Evolutionary conservation across 2,888 invertebrate species (phyloP), one percentile per base, ranked within the genome.

Genomic region (Norana najaformis): DNA sequence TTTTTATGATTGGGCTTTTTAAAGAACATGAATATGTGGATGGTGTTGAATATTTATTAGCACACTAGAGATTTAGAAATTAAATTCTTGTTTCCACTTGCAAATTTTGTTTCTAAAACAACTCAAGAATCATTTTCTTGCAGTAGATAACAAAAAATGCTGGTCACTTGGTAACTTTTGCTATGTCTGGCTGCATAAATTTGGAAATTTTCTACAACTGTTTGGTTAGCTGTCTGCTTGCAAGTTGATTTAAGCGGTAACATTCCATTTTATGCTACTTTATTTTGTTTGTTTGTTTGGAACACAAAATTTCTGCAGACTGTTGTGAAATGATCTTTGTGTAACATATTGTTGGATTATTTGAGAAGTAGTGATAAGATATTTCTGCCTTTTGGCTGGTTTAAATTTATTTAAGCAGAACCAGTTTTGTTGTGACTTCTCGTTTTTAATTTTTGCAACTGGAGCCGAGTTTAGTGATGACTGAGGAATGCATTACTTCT

Each of bases 261-360:
- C 69, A 69, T 69, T 69, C 69, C 69, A 69, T 8, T 69, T 69
- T 69, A 69, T 69, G 69, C n/a, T 69, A n/a, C n/a, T 69, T 47
- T n/a, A n/a, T n/a, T n/a, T n/a, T n/a, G n/a, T 69, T 69, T 69
- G 69, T 69, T 69, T 69, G 53, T 53, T 53, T 53, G 4, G 11
- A 13, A 69, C 11, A 69, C 69, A 69, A 69, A 69, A 69, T 69
- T 69, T 6, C 69, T 69, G 69, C 69, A 69, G 69, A 69, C 69
- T 13, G 11, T n/a, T 69, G n/a, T n/a, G 30, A n/a, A 69, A 30
- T 69, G 69, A 69, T n/a, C n/a, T 69, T 69, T n/a, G 69, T 69
- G 69, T n/a, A n/a, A n/a, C n/a, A 69, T n/a, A n/a, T 69, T 69
- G 69, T 69, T 69, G n/a, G 69, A 69, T 69, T 69, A 69, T n/a